Base-by-base conservation (phyloP, 2,888 invertebrate species). In the Leptinotarsa haldemani region DNA sequence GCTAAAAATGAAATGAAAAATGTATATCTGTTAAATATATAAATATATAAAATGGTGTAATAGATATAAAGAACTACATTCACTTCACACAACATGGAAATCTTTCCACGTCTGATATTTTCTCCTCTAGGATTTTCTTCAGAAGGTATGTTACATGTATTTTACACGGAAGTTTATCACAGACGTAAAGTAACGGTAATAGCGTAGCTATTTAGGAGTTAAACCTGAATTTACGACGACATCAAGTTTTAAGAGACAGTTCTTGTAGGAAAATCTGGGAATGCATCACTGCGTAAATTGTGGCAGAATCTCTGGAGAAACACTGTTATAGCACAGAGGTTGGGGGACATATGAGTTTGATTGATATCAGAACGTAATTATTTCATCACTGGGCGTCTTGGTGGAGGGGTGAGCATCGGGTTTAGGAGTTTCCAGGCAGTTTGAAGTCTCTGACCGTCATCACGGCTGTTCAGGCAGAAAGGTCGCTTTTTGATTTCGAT, bases 51-150 rank as follows among this genome's bases (percentile, higher is more conserved):
- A 52, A 18, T 18, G 3, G 7, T 18, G 18, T 12, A n/a, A 52
- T 18, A 18, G 52, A 18, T 18, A 52, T 0, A n/a, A 18, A 13
- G 1, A 20, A 56, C 56, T 20, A 15, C 22, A 30, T 1, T n/a
- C 7, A 16, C n/a, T 9, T 22, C 46, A 16, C 20, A 20, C 46
- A 73, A 73, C 69, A 69, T 47, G 65, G 58, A 73, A 73, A 73
- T 73, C 73, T 68, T 73, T 73, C 65, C 65, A 73, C 56, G 56
- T 65, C 69, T 73, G 65, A 72, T 72, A 72, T 69, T 73, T 73
- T 64, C 64, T 67, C 40, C 18, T 64, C 20, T n/a, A 18, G 73
- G 65, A 72, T 64, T 68, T 68, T 48, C n/a, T 30, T 16, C 64
- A 53, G 53, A 52, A 73, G 56, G 69, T 64, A 69, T 73, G 69